Conservation (phyloP, 2,888 invertebrate species). For the Chrysolina haemoptera region DNA sequence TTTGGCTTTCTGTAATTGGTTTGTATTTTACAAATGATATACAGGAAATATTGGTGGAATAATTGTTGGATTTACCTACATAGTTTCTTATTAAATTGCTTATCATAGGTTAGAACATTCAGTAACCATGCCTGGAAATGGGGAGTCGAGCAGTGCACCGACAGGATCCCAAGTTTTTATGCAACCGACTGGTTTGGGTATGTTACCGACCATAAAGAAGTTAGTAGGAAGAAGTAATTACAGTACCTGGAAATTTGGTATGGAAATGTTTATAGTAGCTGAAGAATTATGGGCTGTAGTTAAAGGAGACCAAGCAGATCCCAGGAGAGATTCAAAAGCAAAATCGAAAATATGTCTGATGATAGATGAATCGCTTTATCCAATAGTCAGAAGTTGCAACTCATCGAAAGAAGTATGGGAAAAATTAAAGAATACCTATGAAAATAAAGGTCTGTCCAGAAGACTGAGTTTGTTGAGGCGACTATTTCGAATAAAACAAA, state of each 20-base stretch:
- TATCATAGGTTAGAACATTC: too few species aligned
- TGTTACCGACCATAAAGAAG: background rate
- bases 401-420: background rate
- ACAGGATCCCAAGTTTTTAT: background rate
- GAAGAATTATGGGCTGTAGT: constrained; percentile 5
- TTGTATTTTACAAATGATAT: too few species aligned
- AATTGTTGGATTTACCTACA: too few species aligned
- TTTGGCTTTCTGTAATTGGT: too few species aligned
- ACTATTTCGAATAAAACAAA: constrained; percentile 14
- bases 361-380: background rate
- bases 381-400: constrained; percentile 1
- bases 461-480: constrained; percentile 18
- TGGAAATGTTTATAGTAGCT: constrained; percentile 3
- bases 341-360: background rate
- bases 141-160: background rate
- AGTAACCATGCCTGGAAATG: background rate
- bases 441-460: constrained; percentile 13
- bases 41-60: too few species aligned
- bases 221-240: constrained; percentile 1
- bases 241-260: constrained; percentile 22
- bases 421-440: background rate
- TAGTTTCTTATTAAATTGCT: too few species aligned
- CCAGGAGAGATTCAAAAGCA: constrained; percentile 1
- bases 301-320: background rate
- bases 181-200: background rate